Evolutionary conservation across 2,888 invertebrate genomes (phyloP), one percentile per base, ranked within the genome.

Genomic region (Hedychridium roseum): DNA sequence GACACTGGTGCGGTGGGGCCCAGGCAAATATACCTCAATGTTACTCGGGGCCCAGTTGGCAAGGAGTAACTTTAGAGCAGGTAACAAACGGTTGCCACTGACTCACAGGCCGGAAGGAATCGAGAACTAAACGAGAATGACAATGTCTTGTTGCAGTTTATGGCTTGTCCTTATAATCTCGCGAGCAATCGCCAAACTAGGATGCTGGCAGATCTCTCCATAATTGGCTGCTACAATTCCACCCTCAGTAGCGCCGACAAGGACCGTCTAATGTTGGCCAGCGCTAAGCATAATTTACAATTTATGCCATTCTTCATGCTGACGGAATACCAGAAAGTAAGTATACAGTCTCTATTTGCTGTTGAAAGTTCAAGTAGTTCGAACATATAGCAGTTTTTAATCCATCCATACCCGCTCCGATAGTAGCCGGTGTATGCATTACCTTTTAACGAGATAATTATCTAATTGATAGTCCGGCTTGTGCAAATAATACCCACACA

Each of bases 291-390:
- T 60, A 99, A 99, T 81, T 83, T 99, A 47, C 89, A 91, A 53
- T 89, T 90, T 37, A 94, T 99, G 94, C 92, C 97, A 42, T 99
- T 94, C 80, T 98, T 98, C 80, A 98, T 97, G 57, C 85, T 99
- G 56, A 96, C 97, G 4, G 99, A 99, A 81, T 88, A 88, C 80
- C 97, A 98, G 82, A 91, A 91, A 85, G 91, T 91, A 67, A 77
- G 64, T 46, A 17, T 5, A 23, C n/a, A 23, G 9, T 9, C 9
- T 23, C 23, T 23, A 6, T 23, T 9, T 6, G 9, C 23, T 9
- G 9, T 23, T 9, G 9, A 23, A 23, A 23, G 5, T 6, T 9
- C 23, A 23, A 9, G 23, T 23, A 23, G 9, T 6, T 23, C 5
- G 23, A 9, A 23, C 5, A 23, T 9, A 6, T 23, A 6, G 23